phyloP scores from a whole-genome alignment of 2,888 invertebrate species.

The Xiphydria camelus region DNA sequence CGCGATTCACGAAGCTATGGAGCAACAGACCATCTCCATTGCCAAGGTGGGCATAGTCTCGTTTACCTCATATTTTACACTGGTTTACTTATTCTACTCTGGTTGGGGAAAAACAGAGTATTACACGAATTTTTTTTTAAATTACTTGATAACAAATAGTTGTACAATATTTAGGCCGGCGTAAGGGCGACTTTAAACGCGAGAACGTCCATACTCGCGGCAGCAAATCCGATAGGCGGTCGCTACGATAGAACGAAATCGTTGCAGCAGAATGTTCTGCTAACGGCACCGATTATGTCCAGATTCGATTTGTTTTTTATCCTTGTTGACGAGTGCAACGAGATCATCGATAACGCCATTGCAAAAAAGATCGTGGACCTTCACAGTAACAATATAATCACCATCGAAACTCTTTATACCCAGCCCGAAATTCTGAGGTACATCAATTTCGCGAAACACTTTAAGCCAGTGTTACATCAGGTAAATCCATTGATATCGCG shows the following conservation, averaged over 20 bases:
- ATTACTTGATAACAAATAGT: neutral
- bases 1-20: conserved; percentile 99
- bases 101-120: too few species aligned
- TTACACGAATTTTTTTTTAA: conserved; percentile 14
- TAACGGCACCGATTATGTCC: conserved; percentile 98
- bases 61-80: too few species aligned
- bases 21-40: conserved; percentile 98
- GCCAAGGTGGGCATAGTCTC: conserved; percentile 81
- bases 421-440: conserved; percentile 91
- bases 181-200: conserved; percentile 97
- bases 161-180: conserved; percentile 70
- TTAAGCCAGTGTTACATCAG: conserved; percentile 85
- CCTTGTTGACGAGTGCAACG: conserved; percentile 94
- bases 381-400: conserved; percentile 83
- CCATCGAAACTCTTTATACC: conserved; percentile 79
- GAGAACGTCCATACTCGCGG: conserved; percentile 95
- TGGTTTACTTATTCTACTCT: too few species aligned
- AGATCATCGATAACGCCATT: conserved; percentile 94
- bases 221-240: conserved; percentile 97
- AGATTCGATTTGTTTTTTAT: conserved; percentile 99
- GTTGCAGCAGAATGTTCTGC: conserved; percentile 88
- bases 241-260: conserved; percentile 94
- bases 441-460: conserved; percentile 94
- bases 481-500: conserved; percentile 58
- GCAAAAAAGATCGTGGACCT: conserved; percentile 94